These are phyloP conservation scores for Neoniphon sammara DNA, from an alignment of 2,797 vertebrate species.

Conservation along the genomic window DNA sequence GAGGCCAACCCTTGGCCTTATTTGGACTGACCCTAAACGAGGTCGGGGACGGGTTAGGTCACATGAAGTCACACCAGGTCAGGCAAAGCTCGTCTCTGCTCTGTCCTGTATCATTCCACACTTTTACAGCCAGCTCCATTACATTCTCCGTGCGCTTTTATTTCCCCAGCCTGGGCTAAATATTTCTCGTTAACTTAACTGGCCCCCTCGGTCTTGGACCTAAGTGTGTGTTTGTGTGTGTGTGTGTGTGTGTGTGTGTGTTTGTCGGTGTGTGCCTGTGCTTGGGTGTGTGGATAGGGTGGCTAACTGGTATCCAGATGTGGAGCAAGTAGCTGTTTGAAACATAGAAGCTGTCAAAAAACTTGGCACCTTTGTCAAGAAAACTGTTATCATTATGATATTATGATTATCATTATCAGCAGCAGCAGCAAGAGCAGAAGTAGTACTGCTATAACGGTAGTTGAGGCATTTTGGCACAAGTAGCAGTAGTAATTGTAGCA, in stretches of 20 bases:
- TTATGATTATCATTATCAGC: background rate
- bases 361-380: constrained; percentile 3
- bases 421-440: background rate
- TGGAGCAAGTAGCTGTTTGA: constrained; percentile 50
- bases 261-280: constrained; percentile 36
- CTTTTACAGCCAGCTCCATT: constrained; percentile 81
- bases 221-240: constrained; percentile 19
- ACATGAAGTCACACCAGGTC: constrained; percentile 10
- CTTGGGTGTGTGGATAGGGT: constrained; percentile 34
- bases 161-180: constrained; percentile 80
- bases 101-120: constrained; percentile 63
- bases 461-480: too few relatives aligned
- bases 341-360: constrained; percentile 43
- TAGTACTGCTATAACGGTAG: background rate
- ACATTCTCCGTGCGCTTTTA: constrained; percentile 76
- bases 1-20: background rate
- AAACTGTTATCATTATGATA: background rate
- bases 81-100: constrained; percentile 48
- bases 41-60: constrained; percentile 30
- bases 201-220: constrained; percentile 62
- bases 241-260: constrained; percentile 37
- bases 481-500: too few relatives aligned
- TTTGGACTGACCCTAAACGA: constrained; percentile 30
- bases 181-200: constrained; percentile 76
- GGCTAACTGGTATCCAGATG: constrained; percentile 78